Base-by-base conservation (phyloP, 2,888 invertebrate genomes). In the Agriopis aurantiaria region DNA sequence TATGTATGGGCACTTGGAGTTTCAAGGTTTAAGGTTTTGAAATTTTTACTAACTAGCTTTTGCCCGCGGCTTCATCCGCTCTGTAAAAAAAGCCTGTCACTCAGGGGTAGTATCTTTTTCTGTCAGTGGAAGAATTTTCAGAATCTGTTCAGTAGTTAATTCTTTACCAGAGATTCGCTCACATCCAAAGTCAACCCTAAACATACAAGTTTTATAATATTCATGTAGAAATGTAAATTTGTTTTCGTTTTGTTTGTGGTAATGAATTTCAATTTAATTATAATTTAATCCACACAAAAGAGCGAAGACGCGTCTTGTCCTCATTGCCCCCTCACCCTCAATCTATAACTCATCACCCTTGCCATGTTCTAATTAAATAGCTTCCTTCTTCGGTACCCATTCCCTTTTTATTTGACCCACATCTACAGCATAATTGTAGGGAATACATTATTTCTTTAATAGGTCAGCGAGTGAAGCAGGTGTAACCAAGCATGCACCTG, bases 381-480 rank as follows among this genome's bases (percentile, higher is more conserved):
- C 74, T 74, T 74, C 53, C 68, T 46, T 12, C 33, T 65, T 75
- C 78, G 75, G 86, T 79, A 72, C 86, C 84, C 85, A 83, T 82
- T 78, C 81, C 81, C 82, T 87, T 87, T 86, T 89, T 87, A 85
- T 89, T 90, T 93, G 93, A 93, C 93, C 93, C 92, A 93, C 90
- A 92, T 93, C 88, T 88, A 91, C 85, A 88, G 90, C 80, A 88
- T 91, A 91, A 90, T 89, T 90, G 88, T 80, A 66, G 77, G 82
- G 86, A 85, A 92, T 91, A 91, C 88, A 91, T 91, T 91, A 88
- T 90, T 88, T 92, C 90, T 90, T 92, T 93, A 91, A 93, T 94
- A 93, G 93, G 93, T 94, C 93, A 94, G 87, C 85, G 87, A 86
- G 88, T 91, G 89, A 89, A 79, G 92, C 93, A 94, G 93, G 92